A percentile compares a stretch with the other conserved stretches of the same genome.
Evolutionary conservation across 1,140 invertebrate genomes (phyloP).

Genomic region (Elysia chlorotica): DNA sequence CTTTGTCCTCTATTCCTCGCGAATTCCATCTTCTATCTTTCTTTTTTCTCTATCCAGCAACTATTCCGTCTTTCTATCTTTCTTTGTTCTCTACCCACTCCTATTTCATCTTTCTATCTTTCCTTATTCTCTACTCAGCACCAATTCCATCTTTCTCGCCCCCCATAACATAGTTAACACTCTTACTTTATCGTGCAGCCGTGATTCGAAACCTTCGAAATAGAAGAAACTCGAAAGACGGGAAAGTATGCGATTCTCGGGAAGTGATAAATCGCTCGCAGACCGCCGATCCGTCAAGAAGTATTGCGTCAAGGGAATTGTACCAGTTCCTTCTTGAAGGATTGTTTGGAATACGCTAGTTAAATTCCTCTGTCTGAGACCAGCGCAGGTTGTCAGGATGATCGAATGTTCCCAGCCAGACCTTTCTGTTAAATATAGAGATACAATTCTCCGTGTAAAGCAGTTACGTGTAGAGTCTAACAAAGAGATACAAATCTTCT

Average conservation of each 20-base stretch:
- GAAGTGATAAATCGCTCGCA: background rate
- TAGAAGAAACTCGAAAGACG: background rate
- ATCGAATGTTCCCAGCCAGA: too few species aligned
- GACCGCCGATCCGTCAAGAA: background rate
- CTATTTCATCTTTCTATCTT: background rate
- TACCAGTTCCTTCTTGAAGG: too few species aligned
- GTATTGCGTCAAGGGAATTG: background rate
- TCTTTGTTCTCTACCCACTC: background rate
- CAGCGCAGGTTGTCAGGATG: too few species aligned
- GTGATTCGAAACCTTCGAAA: background rate
- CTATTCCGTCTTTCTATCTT: too few species aligned
- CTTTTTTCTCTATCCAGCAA: too few species aligned
- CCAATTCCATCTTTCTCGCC: background rate
- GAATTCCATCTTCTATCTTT: background rate
- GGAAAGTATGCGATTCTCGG: background rate
- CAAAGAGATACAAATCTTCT: too few species aligned
- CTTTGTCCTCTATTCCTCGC: background rate
- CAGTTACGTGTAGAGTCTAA: too few species aligned
- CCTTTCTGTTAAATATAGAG: too few species aligned
- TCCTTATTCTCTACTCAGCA: background rate
- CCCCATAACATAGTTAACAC: background rate
- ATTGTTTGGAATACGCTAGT: too few species aligned
- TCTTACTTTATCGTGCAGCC: background rate
- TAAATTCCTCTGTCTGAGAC: too few species aligned
- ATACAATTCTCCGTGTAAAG: too few species aligned